Evolutionary conservation across 2,888 invertebrate species (phyloP), one percentile per base, ranked within the genome.

Genomic region (Bugulina stolonifera): DNA sequence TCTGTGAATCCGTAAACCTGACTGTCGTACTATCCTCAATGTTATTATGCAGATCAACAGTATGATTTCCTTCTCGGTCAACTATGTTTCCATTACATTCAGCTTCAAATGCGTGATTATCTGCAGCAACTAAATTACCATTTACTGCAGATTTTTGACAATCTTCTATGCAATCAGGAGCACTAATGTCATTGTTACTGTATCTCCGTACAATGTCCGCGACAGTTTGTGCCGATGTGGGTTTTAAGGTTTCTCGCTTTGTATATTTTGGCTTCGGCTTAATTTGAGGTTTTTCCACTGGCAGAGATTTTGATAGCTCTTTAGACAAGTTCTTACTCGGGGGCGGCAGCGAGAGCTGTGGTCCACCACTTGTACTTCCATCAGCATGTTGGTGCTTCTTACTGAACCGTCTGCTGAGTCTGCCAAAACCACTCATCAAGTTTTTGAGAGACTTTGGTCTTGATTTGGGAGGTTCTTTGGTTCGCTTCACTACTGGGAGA

Each of bases 351-450:
- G 64, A 43, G 18, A 43, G 18, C 43, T 43, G 43, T 18, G 43
- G 43, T 18, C 43, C 43, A n/a, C n/a, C n/a, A 43, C 43, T 43
- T 43, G 43, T 43, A 43, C 43, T 18, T 1, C 29, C n/a, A n/a
- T 64, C 64, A 25, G 10, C 57, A 29, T 64, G 25, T 14, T 27
- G 5, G 32, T 32, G 2, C 27, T 64, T 64, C n/a, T 64, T 64
- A 34, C 64, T 64, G n/a, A 64, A 64, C 34, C n/a, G 25, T 14
- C 64, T 27, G n/a, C 32, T 64, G 3, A 64, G n/a, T 64, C 64
- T 27, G n/a, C 32, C 64, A 32, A 64, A 29, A 25, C 64, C 64
- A n/a, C 32, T 64, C 32, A 64, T 32, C 10, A 64, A 25, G 5
- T 34, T 27, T n/a, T 64, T 64, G 5, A 64, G 64, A 14, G 64